Evolutionary conservation across 2,113 vertebrate species (phyloP), one percentile per base, ranked within the genome.

Genomic region (Nerophis ophidion): DNA sequence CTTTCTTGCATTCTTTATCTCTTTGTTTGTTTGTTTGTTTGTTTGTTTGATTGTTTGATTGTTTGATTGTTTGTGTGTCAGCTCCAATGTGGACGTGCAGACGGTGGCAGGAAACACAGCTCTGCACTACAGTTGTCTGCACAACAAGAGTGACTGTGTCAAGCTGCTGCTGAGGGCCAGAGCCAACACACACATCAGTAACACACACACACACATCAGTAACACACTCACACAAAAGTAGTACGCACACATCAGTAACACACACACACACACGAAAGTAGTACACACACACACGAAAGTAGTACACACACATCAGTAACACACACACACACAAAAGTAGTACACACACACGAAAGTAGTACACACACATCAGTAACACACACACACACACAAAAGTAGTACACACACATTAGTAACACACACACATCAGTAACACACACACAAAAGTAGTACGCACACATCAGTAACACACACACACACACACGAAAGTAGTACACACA

Each of bases 141-240:
- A 82, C 72, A 81, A 86, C 80, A 86, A 86, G 72, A 81, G 61
- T 0, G 84, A 86, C 77, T 86, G 84, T 61, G 81, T 84, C 58
- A 81, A 83, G 4, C 84, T 86, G 68, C 74, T 86, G 68, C 80
- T 86, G 68, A 75, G 81, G 59, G 81, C 81, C 48, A 44, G 77
- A 35, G 81, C 81, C 76, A 79, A 70, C 77, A 71, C 57, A 42
- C 75, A 76, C 70, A 76, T 77, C 70, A 81, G 84, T 84, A 70
- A 75, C 26, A 10, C 36, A 19, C 1, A 48, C 34, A 58, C 33
- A 42, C 61, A 50, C 36, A 15, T 34, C 48, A 57, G 57, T 52
- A 60, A 60, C 35, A 17, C 57, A 61, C 58, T 3, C 35, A 17
- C 57, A 56, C 58, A n/a, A n/a, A n/a, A n/a, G n/a, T n/a, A n/a